Conservation (phyloP, 1,140 invertebrate genomes). For the Drosophila neocordata region DNA sequence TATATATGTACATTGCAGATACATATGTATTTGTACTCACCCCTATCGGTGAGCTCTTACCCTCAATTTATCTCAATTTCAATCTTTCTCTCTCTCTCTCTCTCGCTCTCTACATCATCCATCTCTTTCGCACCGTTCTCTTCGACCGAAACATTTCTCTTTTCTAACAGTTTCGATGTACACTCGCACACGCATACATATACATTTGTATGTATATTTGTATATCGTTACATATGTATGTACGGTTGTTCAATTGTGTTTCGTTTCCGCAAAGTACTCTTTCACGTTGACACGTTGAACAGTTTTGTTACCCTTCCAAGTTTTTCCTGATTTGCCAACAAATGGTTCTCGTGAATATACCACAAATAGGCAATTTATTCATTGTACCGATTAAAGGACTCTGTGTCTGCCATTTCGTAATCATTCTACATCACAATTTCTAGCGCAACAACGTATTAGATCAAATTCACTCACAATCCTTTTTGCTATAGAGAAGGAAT, state of each 20-base stretch:
- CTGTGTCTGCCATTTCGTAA: neutral
- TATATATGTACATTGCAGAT: conserved; percentile 30
- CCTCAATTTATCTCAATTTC: conserved; percentile 31
- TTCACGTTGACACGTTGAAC: conserved; percentile 6
- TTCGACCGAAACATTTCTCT: conserved; percentile 23
- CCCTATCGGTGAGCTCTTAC: conserved; percentile 38
- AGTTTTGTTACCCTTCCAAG: conserved; percentile 8
- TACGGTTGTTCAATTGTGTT: neutral
- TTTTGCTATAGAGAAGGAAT: too few species aligned
- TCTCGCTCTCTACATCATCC: conserved; percentile 24
- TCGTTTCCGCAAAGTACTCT: conserved; percentile 4
- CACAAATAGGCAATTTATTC: conserved; percentile 5
- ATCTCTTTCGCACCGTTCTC: conserved; percentile 1
- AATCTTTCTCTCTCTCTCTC: conserved; percentile 21
- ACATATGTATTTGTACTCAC: conserved; percentile 46
- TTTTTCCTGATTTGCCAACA: conserved; percentile 2
- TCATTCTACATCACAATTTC: neutral
- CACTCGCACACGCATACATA: too few species aligned
- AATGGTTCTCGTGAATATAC: neutral
- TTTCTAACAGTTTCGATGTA: neutral
- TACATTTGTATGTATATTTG: neutral
- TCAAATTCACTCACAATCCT: neutral
- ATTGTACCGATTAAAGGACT: conserved; percentile 1
- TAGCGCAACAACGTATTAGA: neutral
- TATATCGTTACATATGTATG: neutral